Percentiles rank a stretch among this genome's conserved stretches.
Conservation (phyloP, 2,113 vertebrate species). For the Neolamprologus variostigma region DNA sequence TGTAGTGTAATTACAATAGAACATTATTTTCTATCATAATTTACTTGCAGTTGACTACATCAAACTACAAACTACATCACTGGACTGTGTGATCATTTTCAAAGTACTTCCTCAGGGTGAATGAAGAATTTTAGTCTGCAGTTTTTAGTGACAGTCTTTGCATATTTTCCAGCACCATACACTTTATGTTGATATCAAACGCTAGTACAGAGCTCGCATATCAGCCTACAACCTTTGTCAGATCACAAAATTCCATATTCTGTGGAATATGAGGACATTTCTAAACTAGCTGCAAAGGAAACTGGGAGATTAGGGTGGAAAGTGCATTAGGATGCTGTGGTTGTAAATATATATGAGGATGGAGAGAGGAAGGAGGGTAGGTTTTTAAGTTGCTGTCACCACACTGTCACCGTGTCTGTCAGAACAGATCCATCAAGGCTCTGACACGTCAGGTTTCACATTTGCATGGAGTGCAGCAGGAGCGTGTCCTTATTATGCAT, state of each 20-base stretch:
- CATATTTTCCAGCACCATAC: background rate
- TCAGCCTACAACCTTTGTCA: slow-evolving; percentile 36
- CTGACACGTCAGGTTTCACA: slow-evolving; percentile 61
- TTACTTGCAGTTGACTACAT: background rate
- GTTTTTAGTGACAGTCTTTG: background rate
- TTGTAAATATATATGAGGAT: slow-evolving; percentile 51
- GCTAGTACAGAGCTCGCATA: background rate
- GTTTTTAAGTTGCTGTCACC: slow-evolving; percentile 69
- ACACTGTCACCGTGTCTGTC: slow-evolving; percentile 70
- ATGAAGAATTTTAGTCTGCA: background rate
- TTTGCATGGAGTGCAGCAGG: slow-evolving; percentile 68
- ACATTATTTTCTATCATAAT: background rate
- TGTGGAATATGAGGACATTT: slow-evolving; percentile 43
- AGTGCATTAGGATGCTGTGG: slow-evolving; percentile 48
- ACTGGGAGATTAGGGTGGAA: slow-evolving; percentile 27
- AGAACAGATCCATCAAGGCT: slow-evolving; percentile 71
- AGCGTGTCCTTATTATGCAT: slow-evolving; percentile 57
- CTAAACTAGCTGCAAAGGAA: slow-evolving; percentile 33
- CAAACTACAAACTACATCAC: background rate
- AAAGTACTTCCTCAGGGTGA: background rate
- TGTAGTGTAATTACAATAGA: background rate
- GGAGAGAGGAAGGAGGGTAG: slow-evolving; percentile 39
- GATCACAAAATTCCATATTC: slow-evolving; percentile 30
- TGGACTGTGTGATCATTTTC: background rate
- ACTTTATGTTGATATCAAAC: slow-evolving; percentile 15